A percentile compares a stretch with the other conserved stretches of the same genome.
These are phyloP conservation scores for Bombus breviceps DNA, from an alignment of 1,140 invertebrate species.

Conservation along the genomic window DNA sequence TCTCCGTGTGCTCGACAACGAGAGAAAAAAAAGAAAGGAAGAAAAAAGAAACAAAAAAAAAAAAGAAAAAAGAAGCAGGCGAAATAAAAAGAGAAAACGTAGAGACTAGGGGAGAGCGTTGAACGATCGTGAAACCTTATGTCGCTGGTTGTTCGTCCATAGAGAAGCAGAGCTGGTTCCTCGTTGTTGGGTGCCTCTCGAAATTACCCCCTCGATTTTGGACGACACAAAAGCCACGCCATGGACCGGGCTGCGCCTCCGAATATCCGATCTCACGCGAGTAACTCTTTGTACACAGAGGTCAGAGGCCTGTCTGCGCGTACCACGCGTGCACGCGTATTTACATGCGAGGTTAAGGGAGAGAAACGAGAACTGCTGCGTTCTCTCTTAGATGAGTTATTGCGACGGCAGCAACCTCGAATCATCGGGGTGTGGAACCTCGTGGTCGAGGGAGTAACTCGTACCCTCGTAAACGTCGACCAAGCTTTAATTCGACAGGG, in stretches of 20 bases:
- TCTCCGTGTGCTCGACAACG: background rate
- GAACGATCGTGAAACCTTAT: slow-evolving; percentile 18
- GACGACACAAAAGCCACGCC: slow-evolving; percentile 27
- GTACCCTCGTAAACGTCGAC: background rate
- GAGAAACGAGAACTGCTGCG: background rate
- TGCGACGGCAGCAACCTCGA: background rate
- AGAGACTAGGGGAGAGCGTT: background rate
- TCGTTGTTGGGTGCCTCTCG: slow-evolving; percentile 35
- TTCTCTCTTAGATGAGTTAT: slow-evolving; percentile 21
- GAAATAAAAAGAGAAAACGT: background rate
- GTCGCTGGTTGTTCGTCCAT: background rate
- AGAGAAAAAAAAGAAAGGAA: no score
- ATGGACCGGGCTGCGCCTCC: slow-evolving; percentile 26
- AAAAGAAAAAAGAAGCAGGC: background rate
- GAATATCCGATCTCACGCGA: slow-evolving; percentile 31
- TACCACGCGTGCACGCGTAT: slow-evolving; percentile 17
- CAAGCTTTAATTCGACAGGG: background rate
- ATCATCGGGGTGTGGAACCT: background rate
- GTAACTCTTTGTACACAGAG: slow-evolving; percentile 21
- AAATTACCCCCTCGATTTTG: slow-evolving; percentile 34
- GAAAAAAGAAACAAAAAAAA: no score
- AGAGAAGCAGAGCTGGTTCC: background rate
- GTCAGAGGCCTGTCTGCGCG: slow-evolving; percentile 4
- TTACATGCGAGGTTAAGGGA: slow-evolving; percentile 25
- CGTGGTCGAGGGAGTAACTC: background rate